These are phyloP conservation scores for Nomada flava DNA, from an alignment of 2,888 invertebrate genomes.

Conservation along the genomic window DNA sequence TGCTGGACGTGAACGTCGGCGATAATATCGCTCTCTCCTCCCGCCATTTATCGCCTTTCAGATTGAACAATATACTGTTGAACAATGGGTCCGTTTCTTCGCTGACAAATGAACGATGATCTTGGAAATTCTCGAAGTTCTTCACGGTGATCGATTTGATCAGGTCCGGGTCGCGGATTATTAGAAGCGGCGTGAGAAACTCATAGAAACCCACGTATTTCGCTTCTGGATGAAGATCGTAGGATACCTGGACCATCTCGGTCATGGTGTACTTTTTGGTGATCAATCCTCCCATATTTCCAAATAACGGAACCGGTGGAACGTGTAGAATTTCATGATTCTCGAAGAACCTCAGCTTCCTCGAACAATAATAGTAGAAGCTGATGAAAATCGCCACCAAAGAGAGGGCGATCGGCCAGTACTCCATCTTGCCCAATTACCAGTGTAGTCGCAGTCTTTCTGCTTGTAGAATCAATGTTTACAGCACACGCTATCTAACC, in stretches of 20 bases:
- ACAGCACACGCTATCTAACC: rapidly evolving
- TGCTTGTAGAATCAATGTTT: background rate
- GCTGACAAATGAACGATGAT: conserved; percentile 69
- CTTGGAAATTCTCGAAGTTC: conserved; percentile 64
- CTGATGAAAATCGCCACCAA: background rate
- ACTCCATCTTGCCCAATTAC: conserved; percentile 1
- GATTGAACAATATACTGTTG: conserved; percentile 63
- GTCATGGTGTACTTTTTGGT: conserved; percentile 64
- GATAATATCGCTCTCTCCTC: conserved; percentile 85
- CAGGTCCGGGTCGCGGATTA: conserved; percentile 77
- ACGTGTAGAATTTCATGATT: conserved; percentile 14
- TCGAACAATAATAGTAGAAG: conserved; percentile 23
- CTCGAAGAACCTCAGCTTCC: background rate
- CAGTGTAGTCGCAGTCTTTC: too few relatives aligned
- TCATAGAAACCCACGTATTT: conserved; percentile 74
- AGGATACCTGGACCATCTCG: background rate
- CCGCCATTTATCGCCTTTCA: conserved; percentile 84
- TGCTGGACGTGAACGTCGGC: conserved; percentile 86
- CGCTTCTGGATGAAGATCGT: conserved; percentile 60
- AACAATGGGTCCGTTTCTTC: conserved; percentile 62
- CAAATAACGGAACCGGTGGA: conserved; percentile 12
- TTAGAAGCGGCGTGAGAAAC: conserved; percentile 67
- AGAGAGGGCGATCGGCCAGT: background rate
- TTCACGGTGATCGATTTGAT: conserved; percentile 74
- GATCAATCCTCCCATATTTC: conserved; percentile 65